Evolutionary conservation across 2,113 vertebrate species (phyloP), one percentile per base, ranked within the genome.

Genomic region (Corynorhinus townsendii): DNA sequence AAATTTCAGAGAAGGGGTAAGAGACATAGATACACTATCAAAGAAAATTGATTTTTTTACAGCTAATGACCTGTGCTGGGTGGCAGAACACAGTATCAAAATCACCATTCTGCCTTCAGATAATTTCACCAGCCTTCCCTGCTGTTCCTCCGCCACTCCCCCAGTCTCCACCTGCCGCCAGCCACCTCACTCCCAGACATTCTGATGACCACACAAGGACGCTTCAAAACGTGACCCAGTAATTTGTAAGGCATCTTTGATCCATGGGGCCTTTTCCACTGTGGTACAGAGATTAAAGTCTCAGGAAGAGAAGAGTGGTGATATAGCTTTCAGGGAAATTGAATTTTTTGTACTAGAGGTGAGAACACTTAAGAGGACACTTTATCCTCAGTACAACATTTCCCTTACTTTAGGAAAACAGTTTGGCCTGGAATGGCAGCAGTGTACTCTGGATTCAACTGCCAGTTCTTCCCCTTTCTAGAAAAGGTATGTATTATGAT

Each of bases 31-130:
- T 86, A 97, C 94, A 95, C 90, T 95, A 96, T 96, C 92, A 96
- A 95, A 95, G 94, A 95, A 97, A 97, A 97, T 97, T 96, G 96
- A 97, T 97, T 97, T 97, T 95, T 97, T 95, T 95, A 95, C 88
- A 92, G 95, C 93, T 97, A 97, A 97, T 97, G 97, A 92, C 87
- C 95, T 97, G 95, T 62, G 69, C 95, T 96, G 79, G 92, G 95
- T 96, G 85, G 82, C 93, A 90, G 93, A 96, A 95, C 92, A 87
- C 84, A 96, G 59, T 59, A 92, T 96, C 95, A 93, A 81, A 97
- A 96, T 96, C 96, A 96, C 38, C 47, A 73, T 95, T 93, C 92
- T 92, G 87, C 80, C 87, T 80, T 96, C 95, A 89, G 93, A 95
- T 97, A 82, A 97, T 97, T 94, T 95, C 69, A 68, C 77, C 38